phyloP scores from a whole-genome alignment of 2,888 invertebrate species.

The Alloscopus bannaensis region DNA sequence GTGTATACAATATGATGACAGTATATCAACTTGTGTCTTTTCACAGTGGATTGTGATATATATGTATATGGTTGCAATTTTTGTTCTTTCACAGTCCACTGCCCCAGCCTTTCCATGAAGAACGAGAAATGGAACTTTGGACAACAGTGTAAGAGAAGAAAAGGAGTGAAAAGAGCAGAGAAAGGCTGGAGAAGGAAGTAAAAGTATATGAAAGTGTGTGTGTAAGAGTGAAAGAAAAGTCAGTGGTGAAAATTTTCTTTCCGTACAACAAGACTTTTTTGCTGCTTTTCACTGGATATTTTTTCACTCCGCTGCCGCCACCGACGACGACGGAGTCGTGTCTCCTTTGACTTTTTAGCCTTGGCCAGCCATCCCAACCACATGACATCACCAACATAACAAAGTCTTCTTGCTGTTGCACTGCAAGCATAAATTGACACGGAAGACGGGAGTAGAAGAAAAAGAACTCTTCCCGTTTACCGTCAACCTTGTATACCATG shows the following conservation, averaged over 20 bases:
- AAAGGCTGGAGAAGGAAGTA: background rate
- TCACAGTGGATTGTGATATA: too few species aligned
- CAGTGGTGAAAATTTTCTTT: background rate
- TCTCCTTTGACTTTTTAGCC: constrained; percentile 27
- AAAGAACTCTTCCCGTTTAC: too few species aligned
- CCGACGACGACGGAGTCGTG: too few species aligned
- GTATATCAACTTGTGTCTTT: too few species aligned
- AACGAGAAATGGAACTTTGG: background rate
- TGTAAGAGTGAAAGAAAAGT: background rate
- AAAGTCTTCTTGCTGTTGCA: constrained; percentile 1
- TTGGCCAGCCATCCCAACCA: constrained; percentile 16
- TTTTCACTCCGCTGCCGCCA: constrained; percentile 7
- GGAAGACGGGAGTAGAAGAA: too few species aligned
- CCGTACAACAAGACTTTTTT: background rate
- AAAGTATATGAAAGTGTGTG: constrained; percentile 25
- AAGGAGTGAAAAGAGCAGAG: constrained; percentile 8
- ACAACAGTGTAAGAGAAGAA: constrained; percentile 1
- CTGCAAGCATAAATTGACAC: constrained; percentile 32
- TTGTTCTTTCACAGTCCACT: constrained; percentile 53
- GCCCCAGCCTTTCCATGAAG: constrained; percentile 22
- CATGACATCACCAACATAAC: background rate
- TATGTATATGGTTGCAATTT: constrained; percentile 30
- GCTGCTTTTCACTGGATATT: background rate
- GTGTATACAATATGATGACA: too few species aligned
- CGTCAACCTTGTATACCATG: too few species aligned